Conservation (phyloP, 2,113 vertebrate species). For the Myiopsitta monachus region DNA sequence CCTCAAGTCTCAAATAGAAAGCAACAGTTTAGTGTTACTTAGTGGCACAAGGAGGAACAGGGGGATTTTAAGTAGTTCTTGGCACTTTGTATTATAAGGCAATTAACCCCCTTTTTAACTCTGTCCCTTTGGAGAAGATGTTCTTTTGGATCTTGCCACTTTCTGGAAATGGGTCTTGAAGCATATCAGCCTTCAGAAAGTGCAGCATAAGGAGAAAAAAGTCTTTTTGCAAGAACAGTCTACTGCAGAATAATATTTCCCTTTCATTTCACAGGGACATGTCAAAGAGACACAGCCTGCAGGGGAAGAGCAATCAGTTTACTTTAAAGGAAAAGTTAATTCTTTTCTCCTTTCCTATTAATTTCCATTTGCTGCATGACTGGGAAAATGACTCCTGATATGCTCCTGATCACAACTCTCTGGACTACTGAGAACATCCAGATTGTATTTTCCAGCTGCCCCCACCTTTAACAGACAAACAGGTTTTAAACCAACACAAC, state of each 20-base stretch:
- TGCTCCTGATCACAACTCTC: background rate
- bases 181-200: background rate
- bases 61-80: background rate
- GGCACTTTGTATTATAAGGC: background rate
- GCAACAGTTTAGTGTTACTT: background rate
- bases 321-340: background rate
- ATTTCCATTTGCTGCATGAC: background rate
- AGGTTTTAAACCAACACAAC: constrained; percentile 33
- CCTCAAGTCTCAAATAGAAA: background rate
- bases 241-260: background rate
- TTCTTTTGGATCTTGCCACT: background rate
- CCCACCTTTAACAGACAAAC: constrained; percentile 2
- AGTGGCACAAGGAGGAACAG: background rate
- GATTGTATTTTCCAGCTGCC: constrained; percentile 48
- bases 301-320: background rate
- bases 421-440: background rate
- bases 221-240: background rate
- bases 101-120: background rate
- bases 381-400: background rate
- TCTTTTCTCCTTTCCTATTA: background rate
- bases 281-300: background rate
- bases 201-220: background rate
- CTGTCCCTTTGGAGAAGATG: background rate
- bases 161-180: background rate
- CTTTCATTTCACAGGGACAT: background rate